Percentiles rank a stretch among this genome's conserved stretches.
phyloP scores from a whole-genome alignment of 2,797 vertebrate species.

The Iguana delicatissima region DNA sequence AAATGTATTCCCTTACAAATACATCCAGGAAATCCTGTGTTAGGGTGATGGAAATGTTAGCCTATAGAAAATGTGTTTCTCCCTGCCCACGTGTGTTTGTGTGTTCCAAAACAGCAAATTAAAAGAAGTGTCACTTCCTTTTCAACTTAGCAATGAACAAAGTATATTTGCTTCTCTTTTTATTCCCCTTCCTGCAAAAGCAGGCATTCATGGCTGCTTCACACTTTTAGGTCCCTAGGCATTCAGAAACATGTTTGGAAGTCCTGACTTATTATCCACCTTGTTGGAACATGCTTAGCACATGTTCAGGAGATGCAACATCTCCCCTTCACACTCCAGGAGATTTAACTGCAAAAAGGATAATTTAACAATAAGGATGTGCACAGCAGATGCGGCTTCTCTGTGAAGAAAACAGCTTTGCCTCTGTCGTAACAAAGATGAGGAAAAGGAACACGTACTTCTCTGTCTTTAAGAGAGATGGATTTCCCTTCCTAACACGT shows the following conservation, averaged over 20 bases:
- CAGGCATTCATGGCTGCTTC: not conserved
- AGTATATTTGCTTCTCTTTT: not conserved
- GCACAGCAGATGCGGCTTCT: not conserved
- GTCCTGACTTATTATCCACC: not conserved
- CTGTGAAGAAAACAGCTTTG: not conserved
- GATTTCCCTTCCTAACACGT: too few species aligned
- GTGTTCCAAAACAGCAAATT: conserved; percentile 14
- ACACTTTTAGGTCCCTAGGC: not conserved
- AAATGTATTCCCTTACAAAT: conserved; percentile 21
- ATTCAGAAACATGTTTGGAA: not conserved
- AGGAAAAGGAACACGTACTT: too few species aligned
- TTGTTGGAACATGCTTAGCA: not conserved
- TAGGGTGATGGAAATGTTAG: conserved; percentile 7
- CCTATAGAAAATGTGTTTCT: conserved; percentile 28
- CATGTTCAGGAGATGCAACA: not conserved
- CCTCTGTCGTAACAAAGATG: not conserved
- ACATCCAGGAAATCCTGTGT: conserved; percentile 36
- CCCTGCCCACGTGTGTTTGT: not conserved
- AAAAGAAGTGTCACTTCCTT: not conserved
- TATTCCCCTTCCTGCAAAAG: not conserved
- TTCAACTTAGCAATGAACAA: not conserved
- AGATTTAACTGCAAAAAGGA: not conserved
- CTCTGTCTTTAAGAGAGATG: not conserved
- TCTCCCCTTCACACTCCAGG: not conserved
- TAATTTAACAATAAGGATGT: not conserved